These are phyloP conservation scores for Rhodophaea formosa DNA, from an alignment of 2,888 invertebrate species.

Conservation along the genomic window DNA sequence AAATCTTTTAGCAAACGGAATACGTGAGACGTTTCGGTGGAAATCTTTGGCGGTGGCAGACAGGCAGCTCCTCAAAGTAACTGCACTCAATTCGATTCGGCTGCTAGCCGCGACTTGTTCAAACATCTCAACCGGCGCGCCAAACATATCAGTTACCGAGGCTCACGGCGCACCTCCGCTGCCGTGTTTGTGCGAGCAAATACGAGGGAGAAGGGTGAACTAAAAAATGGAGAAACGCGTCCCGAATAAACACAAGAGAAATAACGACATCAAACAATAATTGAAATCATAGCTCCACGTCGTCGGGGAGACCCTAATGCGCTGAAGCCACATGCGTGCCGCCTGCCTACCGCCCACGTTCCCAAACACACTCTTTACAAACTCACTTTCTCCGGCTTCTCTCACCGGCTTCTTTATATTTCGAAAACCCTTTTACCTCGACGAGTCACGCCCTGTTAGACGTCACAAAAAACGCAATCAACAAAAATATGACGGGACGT, in stretches of 20 bases:
- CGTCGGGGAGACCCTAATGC: conserved; percentile 47
- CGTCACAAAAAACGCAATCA: conserved; percentile 34
- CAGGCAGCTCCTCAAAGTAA: conserved; percentile 48
- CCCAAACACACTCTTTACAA: conserved; percentile 30
- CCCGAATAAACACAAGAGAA: conserved; percentile 75
- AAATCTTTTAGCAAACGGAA: conserved; percentile 15
- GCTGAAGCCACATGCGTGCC: conserved; percentile 46
- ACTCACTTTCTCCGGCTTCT: conserved; percentile 39
- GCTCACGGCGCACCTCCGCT: conserved; percentile 55
- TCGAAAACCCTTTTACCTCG: conserved; percentile 35
- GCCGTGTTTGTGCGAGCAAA: conserved; percentile 64
- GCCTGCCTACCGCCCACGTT: conserved; percentile 28
- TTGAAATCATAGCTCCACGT: conserved; percentile 72
- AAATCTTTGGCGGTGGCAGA: conserved; percentile 23
- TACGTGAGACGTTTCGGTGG: conserved; percentile 4
- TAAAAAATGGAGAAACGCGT: conserved; percentile 69
- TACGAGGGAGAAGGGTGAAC: conserved; percentile 65
- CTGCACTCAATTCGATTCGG: conserved; percentile 65
- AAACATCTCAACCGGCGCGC: conserved; percentile 61
- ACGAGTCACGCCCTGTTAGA: conserved; percentile 20
- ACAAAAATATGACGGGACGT: conserved; percentile 38
- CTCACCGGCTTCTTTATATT: conserved; percentile 27
- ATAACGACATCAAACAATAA: conserved; percentile 78
- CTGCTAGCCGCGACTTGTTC: conserved; percentile 51
- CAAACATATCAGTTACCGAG: conserved; percentile 74